A percentile compares a stretch with the other conserved stretches of the same genome.
Evolutionary conservation across 1,140 invertebrate genomes (phyloP).

Genomic region (Rhopalosiphum maidis): DNA sequence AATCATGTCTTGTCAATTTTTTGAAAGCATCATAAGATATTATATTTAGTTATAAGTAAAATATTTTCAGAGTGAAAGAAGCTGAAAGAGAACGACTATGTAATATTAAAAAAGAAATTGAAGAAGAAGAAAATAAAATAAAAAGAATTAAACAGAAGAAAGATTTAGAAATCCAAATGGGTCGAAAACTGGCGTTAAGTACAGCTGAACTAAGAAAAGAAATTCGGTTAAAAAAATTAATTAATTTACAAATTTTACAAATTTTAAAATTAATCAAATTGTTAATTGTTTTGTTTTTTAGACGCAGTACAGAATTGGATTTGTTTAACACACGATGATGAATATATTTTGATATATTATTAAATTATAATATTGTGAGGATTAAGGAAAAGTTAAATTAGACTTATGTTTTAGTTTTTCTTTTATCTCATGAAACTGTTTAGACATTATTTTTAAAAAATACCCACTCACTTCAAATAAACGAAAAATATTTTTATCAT

Average conservation of each 20-base stretch:
- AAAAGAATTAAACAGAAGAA: constrained; percentile 60
- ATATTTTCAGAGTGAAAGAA: constrained; percentile 60
- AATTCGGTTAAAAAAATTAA: constrained; percentile 60
- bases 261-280: background rate
- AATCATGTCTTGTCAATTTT: too few species aligned
- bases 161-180: constrained; percentile 61
- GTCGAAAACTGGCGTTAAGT: constrained; percentile 61
- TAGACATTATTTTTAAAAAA: background rate
- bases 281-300: background rate
- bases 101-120: constrained; percentile 60
- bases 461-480: too few species aligned
- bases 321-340: constrained; percentile 31
- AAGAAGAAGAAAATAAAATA: constrained; percentile 62
- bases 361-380: background rate
- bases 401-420: background rate
- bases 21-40: background rate
- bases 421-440: background rate
- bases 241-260: background rate
- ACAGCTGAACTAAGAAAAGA: constrained; percentile 62
- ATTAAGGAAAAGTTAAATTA: background rate
- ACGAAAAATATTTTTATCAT: too few species aligned
- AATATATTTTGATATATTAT: background rate
- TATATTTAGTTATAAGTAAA: background rate
- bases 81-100: constrained; percentile 59
- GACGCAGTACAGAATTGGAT: background rate